Percentiles rank a stretch among this genome's conserved stretches.
These are phyloP conservation scores for Mythimna loreyi DNA, from an alignment of 2,888 invertebrate genomes.

Conservation along the genomic window DNA sequence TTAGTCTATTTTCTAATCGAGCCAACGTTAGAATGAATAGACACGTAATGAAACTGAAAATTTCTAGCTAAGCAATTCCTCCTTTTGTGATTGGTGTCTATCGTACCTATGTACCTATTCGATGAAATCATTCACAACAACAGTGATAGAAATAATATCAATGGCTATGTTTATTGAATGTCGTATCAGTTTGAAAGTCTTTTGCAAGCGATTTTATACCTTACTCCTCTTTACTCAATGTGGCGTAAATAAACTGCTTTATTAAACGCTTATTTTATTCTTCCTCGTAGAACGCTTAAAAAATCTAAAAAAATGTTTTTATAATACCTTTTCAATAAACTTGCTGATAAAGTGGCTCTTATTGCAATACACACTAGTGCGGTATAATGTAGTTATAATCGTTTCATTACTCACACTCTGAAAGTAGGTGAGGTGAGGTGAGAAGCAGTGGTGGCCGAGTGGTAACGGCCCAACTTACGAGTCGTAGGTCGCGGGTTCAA, in stretches of 20 bases:
- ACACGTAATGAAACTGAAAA: slow-evolving; percentile 11
- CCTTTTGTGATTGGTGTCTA: slow-evolving; percentile 43
- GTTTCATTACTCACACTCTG: too few relatives aligned
- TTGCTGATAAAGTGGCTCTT: too few relatives aligned
- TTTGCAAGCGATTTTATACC: slow-evolving; percentile 32
- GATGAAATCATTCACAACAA: slow-evolving; percentile 62
- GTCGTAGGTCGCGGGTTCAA: too few relatives aligned
- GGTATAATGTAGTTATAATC: too few relatives aligned
- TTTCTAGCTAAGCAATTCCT: slow-evolving; percentile 11
- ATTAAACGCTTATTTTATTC: not conserved
- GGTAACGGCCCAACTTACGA: too few relatives aligned
- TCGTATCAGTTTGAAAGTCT: slow-evolving; percentile 38
- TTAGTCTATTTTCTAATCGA: not conserved
- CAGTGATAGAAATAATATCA: slow-evolving; percentile 60
- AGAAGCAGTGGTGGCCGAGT: too few relatives aligned
- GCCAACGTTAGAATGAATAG: not conserved
- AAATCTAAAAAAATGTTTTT: not conserved
- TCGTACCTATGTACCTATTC: slow-evolving; percentile 40
- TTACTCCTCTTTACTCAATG: too few relatives aligned
- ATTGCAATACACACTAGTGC: too few relatives aligned
- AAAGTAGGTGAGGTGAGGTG: too few relatives aligned
- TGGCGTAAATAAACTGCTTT: slow-evolving; percentile 16
- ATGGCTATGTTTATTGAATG: slow-evolving; percentile 46
- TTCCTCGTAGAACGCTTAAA: not conserved
- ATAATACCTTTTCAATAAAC: not conserved